These are phyloP conservation scores for Hephaestus fuliginosus DNA, from an alignment of 2,797 vertebrate species.

Conservation along the genomic window DNA sequence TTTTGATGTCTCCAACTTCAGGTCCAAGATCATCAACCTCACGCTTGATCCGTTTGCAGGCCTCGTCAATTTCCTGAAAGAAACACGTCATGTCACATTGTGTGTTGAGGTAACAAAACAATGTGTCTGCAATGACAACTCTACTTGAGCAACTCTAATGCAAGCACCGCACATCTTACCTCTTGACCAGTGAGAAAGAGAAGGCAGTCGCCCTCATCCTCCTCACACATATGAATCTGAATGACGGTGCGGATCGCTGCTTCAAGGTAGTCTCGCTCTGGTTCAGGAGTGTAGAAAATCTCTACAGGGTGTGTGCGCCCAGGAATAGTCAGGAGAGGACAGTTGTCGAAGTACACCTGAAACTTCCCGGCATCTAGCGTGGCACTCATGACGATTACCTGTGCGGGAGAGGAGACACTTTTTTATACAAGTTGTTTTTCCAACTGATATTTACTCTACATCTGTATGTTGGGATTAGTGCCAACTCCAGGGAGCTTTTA, in stretches of 20 bases:
- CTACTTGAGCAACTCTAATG: not conserved
- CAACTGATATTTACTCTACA: not conserved
- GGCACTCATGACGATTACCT: slow-evolving; percentile 99
- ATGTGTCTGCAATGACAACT: not conserved
- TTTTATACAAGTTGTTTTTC: not conserved
- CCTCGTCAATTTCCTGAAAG: slow-evolving; percentile 97
- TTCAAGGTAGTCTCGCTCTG: slow-evolving; percentile 98
- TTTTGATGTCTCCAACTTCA: slow-evolving; percentile 99
- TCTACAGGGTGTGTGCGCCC: slow-evolving; percentile 99
- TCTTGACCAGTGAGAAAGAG: slow-evolving; percentile 99
- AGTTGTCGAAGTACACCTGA: slow-evolving; percentile 98
- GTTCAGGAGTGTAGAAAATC: slow-evolving; percentile 99
- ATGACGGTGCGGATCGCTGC: slow-evolving; percentile 99
- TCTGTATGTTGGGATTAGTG: not conserved
- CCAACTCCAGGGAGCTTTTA: not conserved
- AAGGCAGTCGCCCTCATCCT: slow-evolving; percentile 97
- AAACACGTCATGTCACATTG: not conserved
- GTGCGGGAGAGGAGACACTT: not conserved
- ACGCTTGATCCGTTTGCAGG: slow-evolving; percentile 98
- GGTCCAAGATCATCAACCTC: slow-evolving; percentile 98
- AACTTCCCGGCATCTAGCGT: slow-evolving; percentile 99
- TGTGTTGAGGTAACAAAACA: not conserved
- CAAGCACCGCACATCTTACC: slow-evolving; percentile 79
- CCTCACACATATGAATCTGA: slow-evolving; percentile 99
- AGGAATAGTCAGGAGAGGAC: slow-evolving; percentile 97